A percentile compares a stretch with the other conserved stretches of the same genome.
Conservation (phyloP, 2,888 invertebrate genomes). For the Drosophila aldrichi region DNA sequence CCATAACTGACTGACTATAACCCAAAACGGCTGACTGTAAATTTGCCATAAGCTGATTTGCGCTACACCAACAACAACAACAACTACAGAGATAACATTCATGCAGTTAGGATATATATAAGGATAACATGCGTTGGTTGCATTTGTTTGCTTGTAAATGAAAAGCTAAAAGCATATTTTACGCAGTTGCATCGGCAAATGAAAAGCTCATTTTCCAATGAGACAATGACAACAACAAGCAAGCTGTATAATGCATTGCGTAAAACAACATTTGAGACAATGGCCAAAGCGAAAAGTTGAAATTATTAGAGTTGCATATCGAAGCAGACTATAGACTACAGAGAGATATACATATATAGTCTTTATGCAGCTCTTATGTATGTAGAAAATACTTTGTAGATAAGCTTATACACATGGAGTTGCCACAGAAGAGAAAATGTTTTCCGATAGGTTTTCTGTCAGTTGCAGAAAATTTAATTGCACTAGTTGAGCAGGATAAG, state of each 20-base stretch:
- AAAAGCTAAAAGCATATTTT: constrained; percentile 38
- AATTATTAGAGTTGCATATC: constrained; percentile 3
- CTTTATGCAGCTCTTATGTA: too few relatives aligned
- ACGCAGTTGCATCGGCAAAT: constrained; percentile 12
- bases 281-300: constrained; percentile 6
- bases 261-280: constrained; percentile 22
- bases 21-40: constrained; percentile 1
- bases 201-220: constrained; percentile 20
- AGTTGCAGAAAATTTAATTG: too few relatives aligned
- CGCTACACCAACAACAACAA: not conserved
- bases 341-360: not conserved
- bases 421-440: too few relatives aligned
- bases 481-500: too few relatives aligned
- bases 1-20: constrained; percentile 10
- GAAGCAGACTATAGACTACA: not conserved
- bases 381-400: too few relatives aligned
- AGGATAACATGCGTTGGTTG: constrained; percentile 16
- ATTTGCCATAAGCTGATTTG: constrained; percentile 35
- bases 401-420: too few relatives aligned
- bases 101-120: constrained; percentile 1
- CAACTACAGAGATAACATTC: not conserved
- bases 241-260: constrained; percentile 18
- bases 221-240: not conserved
- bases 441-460: too few relatives aligned
- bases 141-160: constrained; percentile 22